Percentiles rank a stretch among this genome's conserved stretches.
These are phyloP conservation scores for Orthonevra nobilis DNA, from an alignment of 2,888 invertebrate species.

Conservation along the genomic window DNA sequence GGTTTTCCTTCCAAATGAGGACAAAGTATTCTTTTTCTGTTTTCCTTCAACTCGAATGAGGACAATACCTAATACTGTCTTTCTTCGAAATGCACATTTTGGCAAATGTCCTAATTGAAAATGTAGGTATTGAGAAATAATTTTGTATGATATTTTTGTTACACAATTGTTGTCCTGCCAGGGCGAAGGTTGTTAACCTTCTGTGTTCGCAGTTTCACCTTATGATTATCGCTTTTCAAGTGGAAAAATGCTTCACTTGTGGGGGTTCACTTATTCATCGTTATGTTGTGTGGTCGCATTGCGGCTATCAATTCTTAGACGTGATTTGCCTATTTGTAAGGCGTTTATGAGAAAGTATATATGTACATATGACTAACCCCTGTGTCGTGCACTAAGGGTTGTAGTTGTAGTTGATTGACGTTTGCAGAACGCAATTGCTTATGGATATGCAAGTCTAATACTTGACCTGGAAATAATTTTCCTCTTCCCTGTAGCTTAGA, in stretches of 20 bases:
- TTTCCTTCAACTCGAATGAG: no score
- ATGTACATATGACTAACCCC: no score
- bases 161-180: conserved; percentile 41
- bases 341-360: background rate
- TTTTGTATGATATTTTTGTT: conserved; percentile 24
- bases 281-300: conserved; percentile 19
- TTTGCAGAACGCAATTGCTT: conserved; percentile 16
- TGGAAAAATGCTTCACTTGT: conserved; percentile 55
- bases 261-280: conserved; percentile 32
- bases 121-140: background rate
- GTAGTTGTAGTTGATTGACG: conserved; percentile 17
- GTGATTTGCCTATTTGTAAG: conserved; percentile 20
- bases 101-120: conserved; percentile 54
- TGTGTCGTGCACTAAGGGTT: conserved; percentile 7
- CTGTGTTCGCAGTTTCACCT: conserved; percentile 17
- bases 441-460: conserved; percentile 37
- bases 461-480: conserved; percentile 48
- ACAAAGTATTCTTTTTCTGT: no score
- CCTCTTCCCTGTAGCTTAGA: background rate
- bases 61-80: background rate
- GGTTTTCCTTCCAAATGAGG: conserved; percentile 26
- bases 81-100: conserved; percentile 23
- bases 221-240: conserved; percentile 43
- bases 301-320: conserved; percentile 31
- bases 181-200: conserved; percentile 51